phyloP scores from a whole-genome alignment of 2,888 invertebrate genomes.

The Noctua janthe region DNA sequence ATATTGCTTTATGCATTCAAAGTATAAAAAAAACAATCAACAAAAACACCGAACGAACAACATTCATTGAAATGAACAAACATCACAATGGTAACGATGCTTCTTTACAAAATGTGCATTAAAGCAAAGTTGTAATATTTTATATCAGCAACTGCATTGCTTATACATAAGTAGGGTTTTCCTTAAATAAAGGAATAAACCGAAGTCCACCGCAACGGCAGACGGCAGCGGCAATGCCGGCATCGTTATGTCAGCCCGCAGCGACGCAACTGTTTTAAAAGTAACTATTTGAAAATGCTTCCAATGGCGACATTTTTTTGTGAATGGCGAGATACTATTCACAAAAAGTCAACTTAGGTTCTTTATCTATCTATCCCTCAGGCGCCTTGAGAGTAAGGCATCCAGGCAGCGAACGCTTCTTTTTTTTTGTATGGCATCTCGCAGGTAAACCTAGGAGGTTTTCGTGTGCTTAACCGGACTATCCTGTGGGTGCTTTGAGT shows the following conservation, averaged over 20 bases:
- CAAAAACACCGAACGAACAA: slow-evolving; percentile 73
- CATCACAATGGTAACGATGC: slow-evolving; percentile 56
- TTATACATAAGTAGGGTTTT: slow-evolving; percentile 34
- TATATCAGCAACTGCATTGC: slow-evolving; percentile 58
- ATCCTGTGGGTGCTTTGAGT: not conserved
- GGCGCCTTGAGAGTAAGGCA: not conserved
- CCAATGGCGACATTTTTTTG: not conserved
- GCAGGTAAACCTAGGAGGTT: not conserved
- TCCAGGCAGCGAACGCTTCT: not conserved
- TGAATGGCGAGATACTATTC: not conserved
- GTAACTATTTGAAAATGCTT: not conserved
- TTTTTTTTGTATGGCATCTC: not conserved
- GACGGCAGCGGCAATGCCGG: not conserved
- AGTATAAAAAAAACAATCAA: slow-evolving; percentile 81
- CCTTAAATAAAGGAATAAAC: slow-evolving; percentile 10
- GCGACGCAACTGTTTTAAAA: not conserved
- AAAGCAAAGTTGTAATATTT: slow-evolving; percentile 60
- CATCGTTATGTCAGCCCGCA: not conserved
- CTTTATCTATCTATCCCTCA: not conserved
- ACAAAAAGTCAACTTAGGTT: not conserved
- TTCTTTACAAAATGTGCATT: slow-evolving; percentile 60
- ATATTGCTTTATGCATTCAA: slow-evolving; percentile 85
- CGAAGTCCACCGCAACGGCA: not conserved
- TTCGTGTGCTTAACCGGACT: not conserved
- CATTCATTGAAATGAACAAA: slow-evolving; percentile 73